Evolutionary conservation across 2,797 vertebrate genomes (phyloP), one percentile per base, ranked within the genome.

Genomic region (Cossypha caffra): DNA sequence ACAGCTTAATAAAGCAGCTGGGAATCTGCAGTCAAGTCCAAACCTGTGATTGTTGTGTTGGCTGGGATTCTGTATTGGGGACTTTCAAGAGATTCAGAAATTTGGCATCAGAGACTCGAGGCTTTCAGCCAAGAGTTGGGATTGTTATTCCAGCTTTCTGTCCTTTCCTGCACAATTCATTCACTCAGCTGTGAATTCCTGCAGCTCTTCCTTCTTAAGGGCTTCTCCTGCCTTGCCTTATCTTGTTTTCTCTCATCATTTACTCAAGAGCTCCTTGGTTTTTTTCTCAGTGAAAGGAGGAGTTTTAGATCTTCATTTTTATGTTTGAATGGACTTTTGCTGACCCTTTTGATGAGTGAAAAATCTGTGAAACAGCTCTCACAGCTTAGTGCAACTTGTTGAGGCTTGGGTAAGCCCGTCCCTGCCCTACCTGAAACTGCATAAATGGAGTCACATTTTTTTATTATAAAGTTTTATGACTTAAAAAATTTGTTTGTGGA

Each of bases 161-260:
- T 24, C n/a, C 14, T 64, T 16, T 48, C 0, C 0, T 51, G 19
- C 31, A 10, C 0, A 3, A 17, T 51, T 63, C 16, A 6, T 54
- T 75, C n/a, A 35, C 25, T 88, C 47, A 42, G 23, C 37, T 81
- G 16, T 4, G 0, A 38, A 72, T 86, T 37, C 40, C 31, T 3
- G 0, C 23, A 68, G 42, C 23, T 81, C 11, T 72, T 80, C 11
- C 12, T 71, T 90, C 17, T 35, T 43, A 43, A 75, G 38, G 8
- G 13, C 16, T 76, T 24, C 14, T 59, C 29, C 28, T 52, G 9
- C 26, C 15, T 64, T 35, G 16, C 19, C 16, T 77, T 24, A 17
- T 11, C 38, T 63, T 77, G 29, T n/a, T 63, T 29, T 52, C 35
- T 58, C 43, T 50, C 18, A 25, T 40, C 0, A 0, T 38, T 58